Percentiles rank a stretch among this genome's conserved stretches.
Evolutionary conservation across 2,888 invertebrate genomes (phyloP).

Genomic region (Dryococelus australis): DNA sequence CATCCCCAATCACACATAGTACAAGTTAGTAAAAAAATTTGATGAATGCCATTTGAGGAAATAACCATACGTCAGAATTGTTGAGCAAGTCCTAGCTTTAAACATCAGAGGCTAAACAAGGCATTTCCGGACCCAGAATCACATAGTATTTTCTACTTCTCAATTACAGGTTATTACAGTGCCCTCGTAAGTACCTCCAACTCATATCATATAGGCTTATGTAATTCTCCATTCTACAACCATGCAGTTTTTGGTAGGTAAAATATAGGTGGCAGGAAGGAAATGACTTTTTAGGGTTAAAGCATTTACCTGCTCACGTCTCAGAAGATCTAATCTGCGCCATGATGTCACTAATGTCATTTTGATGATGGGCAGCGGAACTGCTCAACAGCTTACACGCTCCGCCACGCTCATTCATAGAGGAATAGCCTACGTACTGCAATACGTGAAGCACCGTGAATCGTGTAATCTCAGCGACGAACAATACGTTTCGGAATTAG

Average conservation of each 20-base stretch:
- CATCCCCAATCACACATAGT: no score
- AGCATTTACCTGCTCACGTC: neutral
- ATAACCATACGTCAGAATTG: neutral
- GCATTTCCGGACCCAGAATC: neutral
- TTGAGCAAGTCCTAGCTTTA: neutral
- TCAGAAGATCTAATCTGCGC: neutral
- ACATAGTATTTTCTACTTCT: no score
- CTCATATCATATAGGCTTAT: neutral
- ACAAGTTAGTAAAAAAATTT: neutral
- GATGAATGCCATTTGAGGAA: neutral
- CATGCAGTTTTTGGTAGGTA: neutral
- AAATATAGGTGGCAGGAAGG: neutral
- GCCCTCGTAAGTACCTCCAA: neutral
- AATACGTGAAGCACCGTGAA: neutral
- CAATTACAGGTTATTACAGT: neutral
- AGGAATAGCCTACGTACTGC: no score
- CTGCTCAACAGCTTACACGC: neutral
- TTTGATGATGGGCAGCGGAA: neutral
- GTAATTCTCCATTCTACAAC: neutral
- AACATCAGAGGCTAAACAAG: neutral
- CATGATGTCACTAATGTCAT: neutral
- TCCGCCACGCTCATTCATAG: neutral
- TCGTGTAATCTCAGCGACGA: neutral
- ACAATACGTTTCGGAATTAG: neutral
- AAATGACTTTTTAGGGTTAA: neutral